phyloP scores from a whole-genome alignment of 2,113 vertebrate genomes.

The Xiphophorus maculatus region DNA sequence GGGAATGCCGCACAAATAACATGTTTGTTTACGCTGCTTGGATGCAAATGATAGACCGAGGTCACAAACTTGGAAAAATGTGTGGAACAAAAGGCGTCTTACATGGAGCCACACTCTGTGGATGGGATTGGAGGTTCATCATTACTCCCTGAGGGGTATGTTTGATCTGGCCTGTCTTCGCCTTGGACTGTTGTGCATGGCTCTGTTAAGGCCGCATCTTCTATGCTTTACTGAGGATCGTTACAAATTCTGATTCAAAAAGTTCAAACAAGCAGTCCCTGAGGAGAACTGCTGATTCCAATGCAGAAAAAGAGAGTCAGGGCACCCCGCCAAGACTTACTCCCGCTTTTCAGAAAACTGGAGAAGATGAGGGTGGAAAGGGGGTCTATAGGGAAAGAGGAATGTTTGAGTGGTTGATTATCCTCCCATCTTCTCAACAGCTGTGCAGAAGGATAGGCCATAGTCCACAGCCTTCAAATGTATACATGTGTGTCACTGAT shows the following conservation, averaged over 20 bases:
- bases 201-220: conserved; percentile 49
- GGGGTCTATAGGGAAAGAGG: conserved; percentile 11
- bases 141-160: conserved; percentile 37
- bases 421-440: conserved; percentile 66
- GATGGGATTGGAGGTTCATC: conserved; percentile 54
- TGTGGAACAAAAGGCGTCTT: conserved; percentile 54
- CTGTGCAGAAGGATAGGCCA: conserved; percentile 48
- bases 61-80: conserved; percentile 53
- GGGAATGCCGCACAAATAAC: conserved; percentile 58
- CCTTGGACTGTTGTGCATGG: conserved; percentile 31
- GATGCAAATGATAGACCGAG: conserved; percentile 69
- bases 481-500: conserved; percentile 26
- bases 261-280: conserved; percentile 69
- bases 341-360: conserved; percentile 43
- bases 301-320: conserved; percentile 49
- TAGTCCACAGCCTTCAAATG: conserved; percentile 33
- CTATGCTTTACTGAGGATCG: conserved; percentile 50
- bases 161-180: conserved; percentile 58
- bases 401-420: conserved; percentile 57
- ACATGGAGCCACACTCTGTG: conserved; percentile 22
- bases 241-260: conserved; percentile 70
- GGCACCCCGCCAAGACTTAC: conserved; percentile 40
- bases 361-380: conserved; percentile 31
- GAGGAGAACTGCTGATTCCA: conserved; percentile 59
- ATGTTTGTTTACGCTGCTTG: conserved; percentile 63